Base-by-base conservation (phyloP, 2,797 vertebrate genomes). In the Taenioides sp. region DNA sequence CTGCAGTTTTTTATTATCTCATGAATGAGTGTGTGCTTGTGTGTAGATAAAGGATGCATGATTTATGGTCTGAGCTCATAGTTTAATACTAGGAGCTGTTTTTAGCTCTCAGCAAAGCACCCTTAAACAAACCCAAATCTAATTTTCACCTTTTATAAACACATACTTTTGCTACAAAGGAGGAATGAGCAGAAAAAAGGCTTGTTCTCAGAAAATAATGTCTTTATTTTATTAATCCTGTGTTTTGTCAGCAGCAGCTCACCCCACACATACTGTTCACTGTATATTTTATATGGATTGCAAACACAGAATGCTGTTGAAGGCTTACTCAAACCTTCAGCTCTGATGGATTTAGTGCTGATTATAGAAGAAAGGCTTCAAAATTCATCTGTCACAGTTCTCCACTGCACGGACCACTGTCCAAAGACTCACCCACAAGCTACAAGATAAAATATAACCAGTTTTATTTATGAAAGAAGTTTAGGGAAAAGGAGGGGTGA, bases 321-420 rank as follows among this genome's bases (percentile, higher is more conserved):
- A 54, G 58, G 67, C 61, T 67, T 47, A 52, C 65, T 68, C 67
- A 58, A 67, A 65, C 71, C 47, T 63, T 65, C 2, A 52, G 72
- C 78, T 71, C 43, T 76, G 79, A 84, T 80, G 79, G 79, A 84
- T 84, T 79, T 69, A 79, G 59, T 79, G 76, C 74, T 75, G 71
- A 84, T 80, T 50, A 67, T 67, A 74, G 60, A 73, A 50, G 79
- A 79, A 74, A 72, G 78, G 67, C 63, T 74, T 63, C 43, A 65
- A 49, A 69, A 70, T 73, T 78, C 76, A 83, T 83, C 82, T 76
- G 76, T 72, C 71, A 73, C 66, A 40, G 31, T 57, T 22, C 20
- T 68, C 50, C 23, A 58, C 37, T 58, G 66, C 52, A 57, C 31
- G 7, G n/a, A 22, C 54, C 66, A 43, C 54, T 68, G 66, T 57